Evolutionary conservation across 2,113 vertebrate genomes (phyloP).

Genomic region (Sarotherodon lohbergeri): DNA sequence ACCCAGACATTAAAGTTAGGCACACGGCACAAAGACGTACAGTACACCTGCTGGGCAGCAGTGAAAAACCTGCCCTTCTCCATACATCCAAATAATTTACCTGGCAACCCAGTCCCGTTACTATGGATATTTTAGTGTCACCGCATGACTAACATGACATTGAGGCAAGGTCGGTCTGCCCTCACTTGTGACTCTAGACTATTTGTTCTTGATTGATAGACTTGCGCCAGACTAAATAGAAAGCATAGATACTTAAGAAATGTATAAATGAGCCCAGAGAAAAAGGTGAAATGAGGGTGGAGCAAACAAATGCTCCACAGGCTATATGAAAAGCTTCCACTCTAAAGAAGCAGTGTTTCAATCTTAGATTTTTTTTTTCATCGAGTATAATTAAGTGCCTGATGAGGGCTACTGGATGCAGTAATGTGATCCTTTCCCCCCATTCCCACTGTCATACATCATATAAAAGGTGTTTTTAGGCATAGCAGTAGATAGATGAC

Average conservation of each 20-base stretch:
- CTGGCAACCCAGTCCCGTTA: conserved; percentile 6
- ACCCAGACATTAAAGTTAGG: conserved; percentile 24
- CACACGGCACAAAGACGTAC: neutral
- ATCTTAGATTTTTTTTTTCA: neutral
- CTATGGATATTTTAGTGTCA: conserved; percentile 11
- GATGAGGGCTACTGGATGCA: neutral
- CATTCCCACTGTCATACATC: neutral
- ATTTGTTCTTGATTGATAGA: neutral
- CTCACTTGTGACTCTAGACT: neutral
- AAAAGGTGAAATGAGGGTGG: neutral
- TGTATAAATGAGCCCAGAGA: neutral
- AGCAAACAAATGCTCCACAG: neutral
- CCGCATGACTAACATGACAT: neutral
- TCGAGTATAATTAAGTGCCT: neutral
- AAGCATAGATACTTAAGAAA: neutral
- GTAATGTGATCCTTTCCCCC: neutral
- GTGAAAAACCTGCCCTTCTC: neutral
- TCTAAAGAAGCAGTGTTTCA: neutral
- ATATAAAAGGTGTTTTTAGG: neutral
- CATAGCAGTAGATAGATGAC: neutral
- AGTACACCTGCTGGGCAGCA: neutral
- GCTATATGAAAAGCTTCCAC: neutral
- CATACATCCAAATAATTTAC: neutral
- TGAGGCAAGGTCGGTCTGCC: neutral
- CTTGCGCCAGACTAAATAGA: neutral